Conservation (phyloP, 92 coral and sea anemone species). For the Epizoanthus illoricatus region DNA sequence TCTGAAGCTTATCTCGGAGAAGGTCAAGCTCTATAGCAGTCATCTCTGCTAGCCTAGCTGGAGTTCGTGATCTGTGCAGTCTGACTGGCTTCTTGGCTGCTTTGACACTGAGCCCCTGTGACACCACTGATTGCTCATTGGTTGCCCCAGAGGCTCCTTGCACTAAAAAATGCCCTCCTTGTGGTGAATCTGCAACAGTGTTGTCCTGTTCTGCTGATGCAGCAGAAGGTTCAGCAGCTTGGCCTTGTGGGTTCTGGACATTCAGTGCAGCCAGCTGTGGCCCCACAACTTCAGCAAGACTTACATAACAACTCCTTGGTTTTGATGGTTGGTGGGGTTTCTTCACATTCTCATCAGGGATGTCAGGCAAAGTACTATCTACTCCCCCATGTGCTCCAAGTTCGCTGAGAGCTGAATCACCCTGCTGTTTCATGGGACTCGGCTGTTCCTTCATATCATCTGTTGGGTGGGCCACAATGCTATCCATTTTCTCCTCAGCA, state of each 20-base stretch:
- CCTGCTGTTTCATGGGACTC: neutral
- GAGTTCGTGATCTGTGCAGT: conserved; percentile 1
- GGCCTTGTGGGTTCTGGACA: neutral
- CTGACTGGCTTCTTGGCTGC: neutral
- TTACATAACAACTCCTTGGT: conserved; percentile 48
- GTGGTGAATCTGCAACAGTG: neutral
- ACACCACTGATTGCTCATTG: too few species aligned
- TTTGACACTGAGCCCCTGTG: neutral
- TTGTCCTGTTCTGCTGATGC: neutral
- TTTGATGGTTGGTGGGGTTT: conserved; percentile 14
- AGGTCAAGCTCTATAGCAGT: conserved; percentile 24
- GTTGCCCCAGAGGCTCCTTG: neutral
- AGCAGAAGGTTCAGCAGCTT: neutral
- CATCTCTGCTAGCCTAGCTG: neutral
- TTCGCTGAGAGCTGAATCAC: neutral
- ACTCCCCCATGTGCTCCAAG: neutral
- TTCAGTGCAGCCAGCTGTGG: conserved; percentile 61
- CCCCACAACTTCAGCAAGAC: conserved; percentile 51
- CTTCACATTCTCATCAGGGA: conserved; percentile 22
- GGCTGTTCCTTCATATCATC: conserved; percentile 2
- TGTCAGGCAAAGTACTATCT: neutral
- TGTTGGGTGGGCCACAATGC: conserved; percentile 21
- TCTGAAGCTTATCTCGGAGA: conserved; percentile 18
- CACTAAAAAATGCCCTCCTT: neutral
- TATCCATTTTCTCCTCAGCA: neutral